phyloP scores from a whole-genome alignment of 2,888 invertebrate genomes.

The Nyleta sp. region DNA sequence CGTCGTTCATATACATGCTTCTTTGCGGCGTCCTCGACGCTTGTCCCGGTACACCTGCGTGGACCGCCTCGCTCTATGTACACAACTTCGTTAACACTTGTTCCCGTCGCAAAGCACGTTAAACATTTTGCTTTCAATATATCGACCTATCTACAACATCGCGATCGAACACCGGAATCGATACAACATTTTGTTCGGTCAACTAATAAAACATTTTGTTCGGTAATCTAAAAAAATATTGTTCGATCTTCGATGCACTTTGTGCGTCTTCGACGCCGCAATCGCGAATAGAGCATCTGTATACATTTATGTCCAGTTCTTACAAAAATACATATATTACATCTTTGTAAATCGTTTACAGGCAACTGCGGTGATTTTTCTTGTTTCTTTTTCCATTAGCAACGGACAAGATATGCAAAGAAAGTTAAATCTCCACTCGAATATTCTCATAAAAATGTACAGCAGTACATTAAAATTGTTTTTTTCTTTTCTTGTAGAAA shows the following conservation, averaged over 20 bases:
- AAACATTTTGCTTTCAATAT: slow-evolving; percentile 22
- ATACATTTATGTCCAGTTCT: slow-evolving; percentile 49
- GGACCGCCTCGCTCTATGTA: slow-evolving; percentile 38
- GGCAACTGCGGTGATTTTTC: slow-evolving; percentile 40
- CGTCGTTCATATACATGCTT: no score
- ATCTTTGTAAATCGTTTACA: slow-evolving; percentile 33
- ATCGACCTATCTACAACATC: slow-evolving; percentile 42
- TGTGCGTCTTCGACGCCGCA: slow-evolving; percentile 14
- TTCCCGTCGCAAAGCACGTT: slow-evolving; percentile 31
- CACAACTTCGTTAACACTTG: slow-evolving; percentile 34
- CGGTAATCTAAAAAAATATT: slow-evolving; percentile 6
- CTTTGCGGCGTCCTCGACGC: no score
- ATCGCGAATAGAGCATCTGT: slow-evolving; percentile 25
- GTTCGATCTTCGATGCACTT: slow-evolving; percentile 31
- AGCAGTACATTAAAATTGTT: neutral
- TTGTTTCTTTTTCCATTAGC: neutral
- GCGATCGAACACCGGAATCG: slow-evolving; percentile 6
- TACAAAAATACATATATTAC: slow-evolving; percentile 52
- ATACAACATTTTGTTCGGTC: slow-evolving; percentile 4
- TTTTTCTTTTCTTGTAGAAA: neutral
- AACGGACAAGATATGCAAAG: slow-evolving; percentile 1
- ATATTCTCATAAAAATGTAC: neutral
- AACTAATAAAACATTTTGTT: neutral
- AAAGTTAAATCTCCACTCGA: neutral
- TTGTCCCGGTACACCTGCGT: no score